Percentiles rank a stretch among this genome's conserved stretches.
Conservation (phyloP, 2,888 invertebrate species). For the Polyommatus iphigenia region DNA sequence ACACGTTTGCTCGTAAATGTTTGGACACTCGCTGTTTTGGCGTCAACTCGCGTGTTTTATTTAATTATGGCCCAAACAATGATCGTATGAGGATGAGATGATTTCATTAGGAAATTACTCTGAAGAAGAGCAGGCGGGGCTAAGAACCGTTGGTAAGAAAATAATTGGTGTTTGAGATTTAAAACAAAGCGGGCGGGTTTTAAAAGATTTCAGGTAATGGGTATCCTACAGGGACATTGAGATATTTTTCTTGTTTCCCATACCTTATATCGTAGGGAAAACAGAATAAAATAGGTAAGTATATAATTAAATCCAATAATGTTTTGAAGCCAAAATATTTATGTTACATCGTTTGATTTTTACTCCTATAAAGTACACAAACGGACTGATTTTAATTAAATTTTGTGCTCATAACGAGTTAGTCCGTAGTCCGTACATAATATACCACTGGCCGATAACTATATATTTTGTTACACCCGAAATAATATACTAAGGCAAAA, state of each 20-base stretch:
- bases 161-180: background rate
- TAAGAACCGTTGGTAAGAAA: constrained; percentile 3
- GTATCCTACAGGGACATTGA: background rate
- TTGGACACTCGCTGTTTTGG: constrained; percentile 61
- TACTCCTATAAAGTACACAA: no score
- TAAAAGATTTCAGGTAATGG: background rate
- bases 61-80: constrained; percentile 46
- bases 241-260: background rate
- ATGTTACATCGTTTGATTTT: no score
- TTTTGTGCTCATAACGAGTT: no score
- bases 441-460: no score
- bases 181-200: background rate
- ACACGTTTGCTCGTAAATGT: constrained; percentile 68
- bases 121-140: background rate
- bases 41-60: constrained; percentile 53
- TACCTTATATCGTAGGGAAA: no score
- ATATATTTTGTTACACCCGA: no score
- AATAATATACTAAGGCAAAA: no score
- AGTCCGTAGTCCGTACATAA: no score
- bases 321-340: no score
- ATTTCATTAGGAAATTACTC: background rate
- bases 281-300: no score
- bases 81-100: constrained; percentile 9
- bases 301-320: no score
- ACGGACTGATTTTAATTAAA: no score